Evolutionary conservation across 2,113 vertebrate genomes (phyloP).

Genomic region (Amblyornis subalaris): DNA sequence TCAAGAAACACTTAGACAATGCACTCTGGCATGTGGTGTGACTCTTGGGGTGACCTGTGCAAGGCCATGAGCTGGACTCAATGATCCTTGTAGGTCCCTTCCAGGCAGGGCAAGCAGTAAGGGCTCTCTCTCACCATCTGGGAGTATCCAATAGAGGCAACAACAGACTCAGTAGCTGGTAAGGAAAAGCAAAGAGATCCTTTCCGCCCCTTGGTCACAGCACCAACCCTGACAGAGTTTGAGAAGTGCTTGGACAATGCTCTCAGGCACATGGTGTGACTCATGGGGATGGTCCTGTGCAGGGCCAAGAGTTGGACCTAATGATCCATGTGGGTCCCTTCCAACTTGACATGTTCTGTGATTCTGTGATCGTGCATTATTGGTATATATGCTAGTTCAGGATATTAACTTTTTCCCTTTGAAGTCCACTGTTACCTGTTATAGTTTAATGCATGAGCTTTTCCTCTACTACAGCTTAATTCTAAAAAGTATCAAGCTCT

Average conservation of each 20-base stretch:
- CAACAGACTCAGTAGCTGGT: no score
- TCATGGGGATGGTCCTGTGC: no score
- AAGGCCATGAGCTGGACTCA: not conserved
- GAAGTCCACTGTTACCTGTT: not conserved
- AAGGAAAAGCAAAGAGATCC: no score
- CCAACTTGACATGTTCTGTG: not conserved
- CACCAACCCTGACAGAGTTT: no score
- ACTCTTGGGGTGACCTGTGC: not conserved
- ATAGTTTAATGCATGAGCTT: not conserved
- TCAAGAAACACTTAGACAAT: not conserved
- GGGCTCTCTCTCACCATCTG: no score
- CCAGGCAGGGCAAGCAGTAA: no score
- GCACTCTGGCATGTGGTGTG: no score
- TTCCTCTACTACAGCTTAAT: not conserved
- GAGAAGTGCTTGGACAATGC: no score
- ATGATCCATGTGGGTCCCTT: not conserved
- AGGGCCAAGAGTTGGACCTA: not conserved
- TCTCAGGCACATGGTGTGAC: no score
- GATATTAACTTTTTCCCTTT: not conserved
- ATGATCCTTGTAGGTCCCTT: not conserved
- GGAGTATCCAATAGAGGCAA: no score
- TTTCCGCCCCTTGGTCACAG: no score
- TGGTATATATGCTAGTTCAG: not conserved
- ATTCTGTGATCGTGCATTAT: not conserved
- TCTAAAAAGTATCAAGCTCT: not conserved